phyloP scores from a whole-genome alignment of 1,140 invertebrate species.

The Apis dorsata region DNA sequence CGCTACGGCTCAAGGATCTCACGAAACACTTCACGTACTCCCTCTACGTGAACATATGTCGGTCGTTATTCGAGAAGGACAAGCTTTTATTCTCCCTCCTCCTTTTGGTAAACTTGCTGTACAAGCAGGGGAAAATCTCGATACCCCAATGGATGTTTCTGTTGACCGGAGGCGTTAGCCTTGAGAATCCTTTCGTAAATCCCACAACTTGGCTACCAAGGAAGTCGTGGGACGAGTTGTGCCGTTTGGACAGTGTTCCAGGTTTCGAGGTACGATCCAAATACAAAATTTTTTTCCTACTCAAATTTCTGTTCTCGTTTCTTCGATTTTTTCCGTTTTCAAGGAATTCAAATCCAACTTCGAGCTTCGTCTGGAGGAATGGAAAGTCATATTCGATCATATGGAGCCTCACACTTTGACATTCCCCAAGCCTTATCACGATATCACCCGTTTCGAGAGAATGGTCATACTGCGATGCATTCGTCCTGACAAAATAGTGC shows the following conservation, averaged over 20 bases:
- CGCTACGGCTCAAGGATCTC: slow-evolving; percentile 86
- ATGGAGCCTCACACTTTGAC: slow-evolving; percentile 85
- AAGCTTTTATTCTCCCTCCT: slow-evolving; percentile 95
- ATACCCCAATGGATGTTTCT: slow-evolving; percentile 93
- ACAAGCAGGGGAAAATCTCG: slow-evolving; percentile 86
- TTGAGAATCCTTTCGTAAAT: slow-evolving; percentile 89
- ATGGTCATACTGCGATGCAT: slow-evolving; percentile 91
- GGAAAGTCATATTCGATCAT: slow-evolving; percentile 89
- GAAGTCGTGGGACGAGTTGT: slow-evolving; percentile 93
- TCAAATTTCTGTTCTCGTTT: not conserved
- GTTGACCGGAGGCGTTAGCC: slow-evolving; percentile 91
- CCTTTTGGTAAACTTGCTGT: slow-evolving; percentile 91
- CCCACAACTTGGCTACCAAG: slow-evolving; percentile 87
- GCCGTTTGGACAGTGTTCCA: slow-evolving; percentile 83
- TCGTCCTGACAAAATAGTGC: slow-evolving; percentile 93
- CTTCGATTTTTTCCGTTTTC: slow-evolving; percentile 13
- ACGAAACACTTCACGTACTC: slow-evolving; percentile 93
- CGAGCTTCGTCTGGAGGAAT: slow-evolving; percentile 81
- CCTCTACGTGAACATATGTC: slow-evolving; percentile 94
- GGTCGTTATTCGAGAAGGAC: slow-evolving; percentile 97
- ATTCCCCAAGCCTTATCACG: slow-evolving; percentile 87
- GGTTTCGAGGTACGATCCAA: slow-evolving; percentile 77
- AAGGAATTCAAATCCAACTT: slow-evolving; percentile 84
- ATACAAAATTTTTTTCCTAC: no score
- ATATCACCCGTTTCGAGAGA: slow-evolving; percentile 87